A percentile compares a stretch with the other conserved stretches of the same genome.
Evolutionary conservation across 2,888 invertebrate species (phyloP).

Genomic region (Operophtera brumata): DNA sequence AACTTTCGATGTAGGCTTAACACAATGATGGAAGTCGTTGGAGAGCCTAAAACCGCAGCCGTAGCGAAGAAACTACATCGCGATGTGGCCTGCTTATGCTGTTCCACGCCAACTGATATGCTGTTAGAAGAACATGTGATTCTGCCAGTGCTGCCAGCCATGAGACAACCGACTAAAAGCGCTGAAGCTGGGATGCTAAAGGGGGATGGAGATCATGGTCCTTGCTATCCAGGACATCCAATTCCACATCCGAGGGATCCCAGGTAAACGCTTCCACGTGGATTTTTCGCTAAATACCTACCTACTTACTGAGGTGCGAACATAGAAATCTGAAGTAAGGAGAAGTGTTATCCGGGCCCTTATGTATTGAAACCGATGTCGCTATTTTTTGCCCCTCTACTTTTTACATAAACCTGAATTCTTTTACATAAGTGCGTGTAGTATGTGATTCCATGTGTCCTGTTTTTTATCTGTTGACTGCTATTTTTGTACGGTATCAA

Average conservation of each 20-base stretch:
- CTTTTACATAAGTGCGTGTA: no score
- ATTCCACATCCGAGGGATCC: constrained; percentile 57
- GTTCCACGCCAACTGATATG: constrained; percentile 61
- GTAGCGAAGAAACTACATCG: constrained; percentile 53
- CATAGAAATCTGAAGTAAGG: no score
- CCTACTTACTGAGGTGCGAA: no score
- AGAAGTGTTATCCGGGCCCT: no score
- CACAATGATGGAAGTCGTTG: constrained; percentile 54
- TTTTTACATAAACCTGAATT: no score
- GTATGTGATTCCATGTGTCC: no score
- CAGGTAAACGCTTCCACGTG: constrained; percentile 42
- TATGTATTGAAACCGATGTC: no score
- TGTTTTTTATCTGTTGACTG: no score
- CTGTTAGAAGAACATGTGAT: constrained; percentile 38
- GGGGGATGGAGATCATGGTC: constrained; percentile 43
- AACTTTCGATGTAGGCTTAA: constrained; percentile 45
- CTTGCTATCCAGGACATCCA: constrained; percentile 53
- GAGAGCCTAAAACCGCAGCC: constrained; percentile 61
- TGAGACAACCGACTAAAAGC: constrained; percentile 41
- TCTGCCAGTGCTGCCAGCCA: constrained; percentile 44
- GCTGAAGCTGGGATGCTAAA: constrained; percentile 42
- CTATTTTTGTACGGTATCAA: no score
- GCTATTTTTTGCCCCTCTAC: no score
- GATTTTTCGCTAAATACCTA: neutral
- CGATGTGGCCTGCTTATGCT: constrained; percentile 60